A percentile compares a stretch with the other conserved stretches of the same genome.
Evolutionary conservation across 2,113 vertebrate species (phyloP).

Genomic region (Electrona antarctica): DNA sequence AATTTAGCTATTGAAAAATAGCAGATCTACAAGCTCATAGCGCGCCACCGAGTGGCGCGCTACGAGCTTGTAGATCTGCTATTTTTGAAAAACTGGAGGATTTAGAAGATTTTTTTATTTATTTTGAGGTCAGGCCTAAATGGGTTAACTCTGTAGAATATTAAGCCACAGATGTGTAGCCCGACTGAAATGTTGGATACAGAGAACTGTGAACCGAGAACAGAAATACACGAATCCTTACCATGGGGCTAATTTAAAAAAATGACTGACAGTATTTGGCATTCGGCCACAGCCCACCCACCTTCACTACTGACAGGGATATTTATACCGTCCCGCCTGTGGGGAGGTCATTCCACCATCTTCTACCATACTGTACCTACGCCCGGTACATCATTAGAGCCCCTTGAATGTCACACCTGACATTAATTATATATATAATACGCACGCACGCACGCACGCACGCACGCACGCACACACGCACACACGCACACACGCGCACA

Average conservation of each 20-base stretch:
- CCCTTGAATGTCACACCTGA: conserved; percentile 50
- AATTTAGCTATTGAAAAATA: no score
- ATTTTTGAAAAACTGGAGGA: no score
- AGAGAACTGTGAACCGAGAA: neutral
- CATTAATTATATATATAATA: conserved; percentile 53
- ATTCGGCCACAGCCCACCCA: conserved; percentile 37
- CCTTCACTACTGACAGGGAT: conserved; percentile 23
- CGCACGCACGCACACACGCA: no score
- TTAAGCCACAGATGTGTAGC: conserved; percentile 5
- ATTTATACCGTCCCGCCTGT: conserved; percentile 41
- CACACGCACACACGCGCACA: neutral
- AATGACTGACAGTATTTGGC: conserved; percentile 16
- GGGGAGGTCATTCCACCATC: conserved; percentile 29
- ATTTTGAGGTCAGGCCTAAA: no score
- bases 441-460: no score
- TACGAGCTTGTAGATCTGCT: no score
- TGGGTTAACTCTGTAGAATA: neutral
- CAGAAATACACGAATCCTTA: neutral
- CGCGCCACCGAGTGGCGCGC: no score
- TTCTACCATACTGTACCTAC: conserved; percentile 30
- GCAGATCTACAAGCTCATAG: no score
- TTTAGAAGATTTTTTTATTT: no score
- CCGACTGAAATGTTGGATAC: neutral
- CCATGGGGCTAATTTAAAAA: conserved; percentile 11
- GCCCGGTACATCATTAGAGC: conserved; percentile 49